Evolutionary conservation across 2,113 vertebrate species (phyloP), one percentile per base, ranked within the genome.

Genomic region (Tachuris rubrigastra): DNA sequence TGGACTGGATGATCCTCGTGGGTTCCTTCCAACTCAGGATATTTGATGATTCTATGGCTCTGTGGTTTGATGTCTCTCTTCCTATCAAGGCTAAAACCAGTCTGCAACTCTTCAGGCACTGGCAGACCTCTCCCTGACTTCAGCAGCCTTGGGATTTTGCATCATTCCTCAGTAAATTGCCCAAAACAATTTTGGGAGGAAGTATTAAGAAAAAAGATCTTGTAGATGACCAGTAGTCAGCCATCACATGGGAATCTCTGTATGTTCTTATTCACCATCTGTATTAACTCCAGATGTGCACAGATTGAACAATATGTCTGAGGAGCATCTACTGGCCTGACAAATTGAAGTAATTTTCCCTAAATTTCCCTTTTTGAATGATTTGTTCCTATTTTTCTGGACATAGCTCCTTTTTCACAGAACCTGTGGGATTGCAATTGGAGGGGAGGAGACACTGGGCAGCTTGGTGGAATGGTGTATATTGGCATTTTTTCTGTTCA

Each of bases 361-460:
- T 5, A 3, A 6, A 22, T 66, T 46, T 52, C 8, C 4, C 6
- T 33, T 68, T 74, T 84, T 58, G 46, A 42, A 14, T 62, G 0
- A 49, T 17, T 72, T 86, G 4, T 74, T 84, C 24, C 18, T 9
- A 7, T 79, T 17, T 85, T 85, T 74, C 22, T 71, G 42, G 56
- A 55, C 27, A 41, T 9, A 71, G 7, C 20, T 85, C 33, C 9
- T 66, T 66, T 87, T 66, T 44, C 62, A 73, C 6, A 80, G 65
- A 83, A 63, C 11, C 59, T 60, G 44, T 71, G 37, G 20, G 42
- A 66, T 35, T 90, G 47, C 58, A 86, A 16, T 7, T 37, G 35
- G 55, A 65, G 44, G 4, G 0, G 7, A 67, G 18, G 19, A 20
- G 47, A 41, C 0, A 2, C 25, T 28, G 47, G 21, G 7, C 12